These are phyloP conservation scores for Malurus cyaneus DNA, from an alignment of 2,113 vertebrate genomes.

Conservation along the genomic window DNA sequence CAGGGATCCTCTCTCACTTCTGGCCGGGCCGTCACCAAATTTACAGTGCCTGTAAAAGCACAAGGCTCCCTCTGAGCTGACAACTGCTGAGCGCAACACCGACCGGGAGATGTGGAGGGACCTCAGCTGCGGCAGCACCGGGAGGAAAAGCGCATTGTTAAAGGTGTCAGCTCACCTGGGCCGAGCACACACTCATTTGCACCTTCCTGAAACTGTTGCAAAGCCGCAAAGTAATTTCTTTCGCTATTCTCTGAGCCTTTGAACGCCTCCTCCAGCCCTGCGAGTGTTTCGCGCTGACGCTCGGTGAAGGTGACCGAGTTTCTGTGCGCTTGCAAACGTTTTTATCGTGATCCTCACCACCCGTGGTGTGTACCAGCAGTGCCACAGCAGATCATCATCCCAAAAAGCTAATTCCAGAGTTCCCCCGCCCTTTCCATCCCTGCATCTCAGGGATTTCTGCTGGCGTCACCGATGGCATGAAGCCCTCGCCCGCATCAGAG, in stretches of 20 bases:
- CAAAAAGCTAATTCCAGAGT: background rate
- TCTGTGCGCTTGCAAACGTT: background rate
- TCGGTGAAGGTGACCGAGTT: background rate
- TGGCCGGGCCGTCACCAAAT: background rate
- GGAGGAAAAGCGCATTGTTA: background rate
- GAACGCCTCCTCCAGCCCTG: background rate
- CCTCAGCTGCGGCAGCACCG: background rate
- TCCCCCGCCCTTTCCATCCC: background rate
- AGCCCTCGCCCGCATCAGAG: background rate
- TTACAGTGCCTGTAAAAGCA: background rate
- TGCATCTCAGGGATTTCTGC: background rate
- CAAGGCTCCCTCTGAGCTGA: background rate
- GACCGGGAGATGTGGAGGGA: fast-evolving
- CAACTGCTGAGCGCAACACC: fast-evolving
- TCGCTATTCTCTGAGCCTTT: background rate
- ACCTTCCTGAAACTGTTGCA: background rate
- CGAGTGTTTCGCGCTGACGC: background rate
- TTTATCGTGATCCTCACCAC: background rate
- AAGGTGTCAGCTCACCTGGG: background rate
- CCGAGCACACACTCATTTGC: background rate
- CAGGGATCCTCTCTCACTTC: background rate
- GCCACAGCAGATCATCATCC: background rate
- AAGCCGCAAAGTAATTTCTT: background rate
- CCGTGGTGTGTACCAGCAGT: background rate
- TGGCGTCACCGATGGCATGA: background rate